Conservation (phyloP, 2,797 vertebrate genomes). For the Otolemur crassicaudatus region DNA sequence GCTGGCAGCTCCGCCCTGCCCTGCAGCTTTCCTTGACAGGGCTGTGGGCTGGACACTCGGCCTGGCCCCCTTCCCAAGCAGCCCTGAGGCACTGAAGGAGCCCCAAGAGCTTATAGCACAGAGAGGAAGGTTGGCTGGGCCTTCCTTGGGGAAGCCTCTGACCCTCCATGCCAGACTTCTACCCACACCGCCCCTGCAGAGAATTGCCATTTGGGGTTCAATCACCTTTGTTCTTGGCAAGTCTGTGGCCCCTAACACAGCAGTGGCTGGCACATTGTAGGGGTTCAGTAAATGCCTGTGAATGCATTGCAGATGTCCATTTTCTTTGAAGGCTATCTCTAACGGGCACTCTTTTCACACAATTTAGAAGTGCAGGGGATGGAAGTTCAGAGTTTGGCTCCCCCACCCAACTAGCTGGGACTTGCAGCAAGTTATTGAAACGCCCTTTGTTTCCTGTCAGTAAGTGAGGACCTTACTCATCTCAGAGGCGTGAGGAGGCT, state of each 20-base stretch:
- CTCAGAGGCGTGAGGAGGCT: background rate
- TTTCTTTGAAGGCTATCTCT: background rate
- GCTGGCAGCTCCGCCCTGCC: background rate
- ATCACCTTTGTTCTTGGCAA: background rate
- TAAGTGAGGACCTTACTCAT: background rate
- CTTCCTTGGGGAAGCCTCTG: background rate
- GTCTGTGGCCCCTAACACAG: fast-evolving
- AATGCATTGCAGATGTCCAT: background rate
- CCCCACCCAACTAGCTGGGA: background rate
- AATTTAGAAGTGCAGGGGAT: background rate
- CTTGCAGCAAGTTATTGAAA: background rate
- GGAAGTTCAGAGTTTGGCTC: background rate
- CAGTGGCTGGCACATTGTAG: background rate
- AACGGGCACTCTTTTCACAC: background rate
- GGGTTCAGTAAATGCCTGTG: background rate
- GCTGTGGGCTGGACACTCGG: background rate
- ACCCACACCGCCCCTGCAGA: background rate
- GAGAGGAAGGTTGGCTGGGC: background rate
- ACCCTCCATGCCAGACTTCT: background rate
- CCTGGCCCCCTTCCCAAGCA: background rate
- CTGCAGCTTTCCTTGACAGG: background rate
- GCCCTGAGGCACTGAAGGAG: background rate
- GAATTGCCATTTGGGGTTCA: background rate
- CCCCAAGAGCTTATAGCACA: background rate
- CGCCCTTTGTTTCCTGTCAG: background rate